Evolutionary conservation across 2,113 vertebrate species (phyloP).

Genomic region (Myotis brandtii): DNA sequence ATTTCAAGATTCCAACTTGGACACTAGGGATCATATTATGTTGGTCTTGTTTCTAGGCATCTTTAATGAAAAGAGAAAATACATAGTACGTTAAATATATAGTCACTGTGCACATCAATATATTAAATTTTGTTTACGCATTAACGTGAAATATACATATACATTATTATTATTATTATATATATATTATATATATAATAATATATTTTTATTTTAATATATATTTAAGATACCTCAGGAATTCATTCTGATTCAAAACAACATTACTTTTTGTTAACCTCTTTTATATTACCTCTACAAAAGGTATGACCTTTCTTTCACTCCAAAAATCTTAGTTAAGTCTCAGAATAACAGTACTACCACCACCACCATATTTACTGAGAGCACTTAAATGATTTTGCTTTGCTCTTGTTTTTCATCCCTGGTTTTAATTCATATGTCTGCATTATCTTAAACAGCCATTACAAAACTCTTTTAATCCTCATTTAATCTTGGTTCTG

Average conservation of each 20-base stretch:
- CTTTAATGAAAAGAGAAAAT: not conserved
- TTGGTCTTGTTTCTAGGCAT: not conserved
- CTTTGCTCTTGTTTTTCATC: not conserved
- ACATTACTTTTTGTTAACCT: not conserved
- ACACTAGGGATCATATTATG: not conserved
- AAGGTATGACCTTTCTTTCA: not conserved
- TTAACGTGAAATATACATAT: not conserved
- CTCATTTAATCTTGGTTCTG: slow-evolving; percentile 28
- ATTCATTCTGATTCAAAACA: not conserved
- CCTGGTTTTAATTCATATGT: not conserved
- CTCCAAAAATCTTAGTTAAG: not conserved
- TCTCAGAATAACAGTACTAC: not conserved
- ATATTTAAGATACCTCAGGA: not conserved
- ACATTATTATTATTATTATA: too few species aligned
- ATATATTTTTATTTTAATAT: not conserved
- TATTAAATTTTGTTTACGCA: not conserved
- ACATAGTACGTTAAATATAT: not conserved
- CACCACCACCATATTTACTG: not conserved
- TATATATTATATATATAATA: too few species aligned
- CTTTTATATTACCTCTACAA: not conserved
- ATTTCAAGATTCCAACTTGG: not conserved
- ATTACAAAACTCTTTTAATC: not conserved
- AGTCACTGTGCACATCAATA: not conserved
- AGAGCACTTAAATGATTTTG: not conserved
- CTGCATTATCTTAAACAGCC: not conserved